Evolutionary conservation across 2,888 invertebrate species (phyloP), one percentile per base, ranked within the genome.

Genomic region (Coelinius sp.): DNA sequence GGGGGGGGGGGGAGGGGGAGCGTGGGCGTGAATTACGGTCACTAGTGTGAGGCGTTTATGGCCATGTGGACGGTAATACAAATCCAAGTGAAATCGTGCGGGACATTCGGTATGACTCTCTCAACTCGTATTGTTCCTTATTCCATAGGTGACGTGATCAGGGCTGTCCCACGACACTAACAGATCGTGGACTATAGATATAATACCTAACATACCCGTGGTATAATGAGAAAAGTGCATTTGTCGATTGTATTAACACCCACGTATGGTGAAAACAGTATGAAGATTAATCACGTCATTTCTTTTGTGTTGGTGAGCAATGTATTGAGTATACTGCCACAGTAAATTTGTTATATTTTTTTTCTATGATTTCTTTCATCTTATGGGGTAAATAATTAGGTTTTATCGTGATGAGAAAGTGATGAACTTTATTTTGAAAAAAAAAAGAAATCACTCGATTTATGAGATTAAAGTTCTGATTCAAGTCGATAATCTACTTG

Each of bases 11-110:
- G 25, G 27, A 1, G 14, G 0, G 25, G 24, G 64, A 41, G 80
- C 78, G 82, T 82, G 80, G 82, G 82, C 73, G 80, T 80, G 81
- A 82, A 79, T 81, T 79, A 75, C 77, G 78, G 76, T 77, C 75
- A 65, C 59, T 52, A 53, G 63, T 41, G 75, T 71, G 73, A 64
- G 70, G 70, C 74, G 66, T 74, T 74, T 74, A 76, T 70, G 46
- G 70, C 46, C 53, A 53, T 59, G 70, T 53, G 64, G 35, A 62
- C 27, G 69, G 53, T 38, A 53, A 53, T 38, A 53, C 35, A 76
- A 74, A 67, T 70, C 71, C 67, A 62, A 77, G 76, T 76, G 73
- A 76, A 77, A 75, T 76, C 74, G 71, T 75, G 73, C 76, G 63
- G 71, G 65, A 74, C 74, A 56, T 70, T 64, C n/a, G 70, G 70